Conservation (phyloP, 2,888 invertebrate genomes). For the Phalera bucephala region DNA sequence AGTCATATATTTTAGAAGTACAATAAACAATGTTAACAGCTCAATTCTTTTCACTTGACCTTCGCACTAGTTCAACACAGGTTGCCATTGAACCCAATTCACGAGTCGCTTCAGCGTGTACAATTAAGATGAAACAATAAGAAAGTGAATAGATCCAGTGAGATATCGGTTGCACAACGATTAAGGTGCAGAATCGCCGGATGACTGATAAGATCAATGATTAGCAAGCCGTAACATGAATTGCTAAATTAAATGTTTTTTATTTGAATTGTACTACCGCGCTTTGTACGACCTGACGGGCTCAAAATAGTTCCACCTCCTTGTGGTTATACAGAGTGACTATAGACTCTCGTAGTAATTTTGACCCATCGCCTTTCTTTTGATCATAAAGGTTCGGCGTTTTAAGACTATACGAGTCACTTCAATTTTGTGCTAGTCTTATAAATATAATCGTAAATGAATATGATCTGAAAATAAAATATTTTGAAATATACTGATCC, state of each 20-base stretch:
- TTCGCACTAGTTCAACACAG: conserved; percentile 26
- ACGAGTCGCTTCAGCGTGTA: conserved; percentile 40
- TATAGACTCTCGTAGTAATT: no score
- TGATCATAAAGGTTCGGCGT: no score
- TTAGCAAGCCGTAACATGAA: conserved; percentile 44
- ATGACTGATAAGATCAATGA: conserved; percentile 63
- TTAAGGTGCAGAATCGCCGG: conserved; percentile 70
- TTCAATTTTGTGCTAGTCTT: no score
- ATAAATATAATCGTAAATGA: no score
- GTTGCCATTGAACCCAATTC: conserved; percentile 60
- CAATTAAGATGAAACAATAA: conserved; percentile 77
- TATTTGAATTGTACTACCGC: conserved; percentile 62
- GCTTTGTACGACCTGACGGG: conserved; percentile 35
- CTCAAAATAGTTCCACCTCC: no score
- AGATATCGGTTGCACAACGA: conserved; percentile 62
- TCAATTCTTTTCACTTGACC: conserved; percentile 25
- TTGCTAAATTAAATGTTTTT: conserved; percentile 64
- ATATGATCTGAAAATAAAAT: no score
- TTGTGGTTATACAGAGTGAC: no score
- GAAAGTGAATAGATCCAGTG: conserved; percentile 58
- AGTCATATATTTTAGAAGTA: no score
- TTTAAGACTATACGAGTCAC: no score
- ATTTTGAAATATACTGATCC: no score
- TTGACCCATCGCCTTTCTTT: no score
- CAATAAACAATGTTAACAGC: no score